Conservation (phyloP, 1,140 invertebrate species). For the Gryon sp. region DNA sequence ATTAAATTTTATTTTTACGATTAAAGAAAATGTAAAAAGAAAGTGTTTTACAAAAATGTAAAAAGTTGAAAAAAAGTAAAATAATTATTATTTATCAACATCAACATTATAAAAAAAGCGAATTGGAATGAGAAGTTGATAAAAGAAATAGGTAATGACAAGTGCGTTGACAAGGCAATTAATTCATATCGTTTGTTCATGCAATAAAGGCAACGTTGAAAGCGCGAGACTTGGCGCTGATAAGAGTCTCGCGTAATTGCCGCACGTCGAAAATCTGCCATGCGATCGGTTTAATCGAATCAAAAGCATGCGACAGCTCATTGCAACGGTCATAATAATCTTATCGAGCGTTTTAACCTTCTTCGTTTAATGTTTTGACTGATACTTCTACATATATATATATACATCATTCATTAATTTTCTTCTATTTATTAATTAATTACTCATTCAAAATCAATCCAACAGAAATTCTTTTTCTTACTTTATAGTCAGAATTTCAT, state of each 20-base stretch:
- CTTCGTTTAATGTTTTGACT: slow-evolving; percentile 49
- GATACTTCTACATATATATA: slow-evolving; percentile 12
- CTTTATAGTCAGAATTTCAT: too few relatives aligned
- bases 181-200: slow-evolving; percentile 10
- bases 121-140: background rate
- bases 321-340: slow-evolving; percentile 47
- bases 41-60: too few relatives aligned
- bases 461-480: too few relatives aligned
- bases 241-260: slow-evolving; percentile 29
- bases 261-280: slow-evolving; percentile 37
- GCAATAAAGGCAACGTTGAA: background rate
- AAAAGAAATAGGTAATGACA: background rate
- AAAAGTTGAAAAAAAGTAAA: too few relatives aligned
- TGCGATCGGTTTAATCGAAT: slow-evolving; percentile 46
- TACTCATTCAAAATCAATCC: too few relatives aligned
- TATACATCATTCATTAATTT: background rate
- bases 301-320: slow-evolving; percentile 50
- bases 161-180: background rate
- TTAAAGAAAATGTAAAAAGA: too few relatives aligned
- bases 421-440: too few relatives aligned
- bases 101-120: too few relatives aligned
- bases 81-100: too few relatives aligned
- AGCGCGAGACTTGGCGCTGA: slow-evolving; percentile 22
- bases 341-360: slow-evolving; percentile 40
- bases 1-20: too few relatives aligned